Percentiles rank a stretch among this genome's conserved stretches.
phyloP scores from a whole-genome alignment of 2,113 vertebrate species.

The Odocoileus hemionus region DNA sequence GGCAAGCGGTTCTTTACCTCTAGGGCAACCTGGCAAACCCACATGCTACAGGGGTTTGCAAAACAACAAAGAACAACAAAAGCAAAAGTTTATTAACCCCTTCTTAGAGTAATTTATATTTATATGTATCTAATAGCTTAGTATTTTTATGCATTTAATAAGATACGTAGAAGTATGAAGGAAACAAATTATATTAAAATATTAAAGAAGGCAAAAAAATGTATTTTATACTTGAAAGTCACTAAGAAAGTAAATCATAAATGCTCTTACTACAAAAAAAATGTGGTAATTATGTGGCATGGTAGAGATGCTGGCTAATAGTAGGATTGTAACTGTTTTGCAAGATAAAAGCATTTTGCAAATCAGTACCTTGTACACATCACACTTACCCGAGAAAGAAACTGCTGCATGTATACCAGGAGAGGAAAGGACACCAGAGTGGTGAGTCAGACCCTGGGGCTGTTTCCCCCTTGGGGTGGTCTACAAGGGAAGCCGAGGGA shows the following conservation, averaged over 20 bases:
- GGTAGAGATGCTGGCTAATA: not conserved
- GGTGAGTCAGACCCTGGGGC: not conserved
- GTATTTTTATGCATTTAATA: not conserved
- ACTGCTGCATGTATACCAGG: not conserved
- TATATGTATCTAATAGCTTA: not conserved
- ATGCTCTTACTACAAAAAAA: not conserved
- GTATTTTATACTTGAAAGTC: not conserved
- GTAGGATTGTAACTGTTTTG: not conserved
- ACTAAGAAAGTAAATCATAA: not conserved
- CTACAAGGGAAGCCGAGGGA: not conserved
- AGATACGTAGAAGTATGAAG: not conserved
- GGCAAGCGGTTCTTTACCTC: not conserved
- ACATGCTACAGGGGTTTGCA: not conserved
- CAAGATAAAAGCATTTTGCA: not conserved
- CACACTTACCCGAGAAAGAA: not conserved
- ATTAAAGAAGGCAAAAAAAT: not conserved
- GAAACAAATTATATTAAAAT: not conserved
- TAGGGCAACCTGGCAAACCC: not conserved
- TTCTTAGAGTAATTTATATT: not conserved
- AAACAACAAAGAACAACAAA: not conserved
- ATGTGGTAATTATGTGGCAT: not conserved
- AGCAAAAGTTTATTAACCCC: not conserved
- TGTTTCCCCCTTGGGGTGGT: not conserved
- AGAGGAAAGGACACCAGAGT: not conserved
- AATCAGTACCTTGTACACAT: not conserved